Base-by-base conservation (phyloP, 64 coral and sea anemone genomes). In the Montipora capricornis region DNA sequence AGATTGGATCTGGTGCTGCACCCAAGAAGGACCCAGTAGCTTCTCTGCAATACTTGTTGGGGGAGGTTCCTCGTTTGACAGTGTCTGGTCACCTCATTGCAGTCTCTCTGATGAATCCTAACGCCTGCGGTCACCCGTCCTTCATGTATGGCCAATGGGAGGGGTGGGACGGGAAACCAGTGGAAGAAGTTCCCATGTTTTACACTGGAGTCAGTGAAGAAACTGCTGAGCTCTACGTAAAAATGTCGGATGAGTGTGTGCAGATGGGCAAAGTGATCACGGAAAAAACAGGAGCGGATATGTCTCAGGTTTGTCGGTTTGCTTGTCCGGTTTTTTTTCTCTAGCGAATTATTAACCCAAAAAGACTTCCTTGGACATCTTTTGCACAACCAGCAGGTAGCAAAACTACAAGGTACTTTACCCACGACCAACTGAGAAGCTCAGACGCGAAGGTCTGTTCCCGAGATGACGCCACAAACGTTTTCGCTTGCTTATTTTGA, bases 121-220 rank as follows among this genome's bases (percentile, higher is more conserved):
- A 93, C 84, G 91, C 68, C 26, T 87, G 62, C 57, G n/a, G 60
- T 0, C 91, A 93, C 16, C 19, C 60, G 1, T 68, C 82, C 11
- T 79, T 93, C n/a, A 47, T 93, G 58, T 93, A 68, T 66, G 91
- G 58, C 20, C 45, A 79, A 19, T 93, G 91, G 91, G 79, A 77
- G 1, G 84, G 48, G 2, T 93, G 91, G 91, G 75, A 93, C 62
- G 83, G 91, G 14, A 77, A 16, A 17, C 75, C 82, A 26, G 6
- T 93, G n/a, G n/a, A 76, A 8, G 73, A 85, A 13, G 17, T 50
- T n/a, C 91, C 82, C 2, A 37, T 81, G 53, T 93, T 93, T 22
- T 93, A 93, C 73, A 76, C 61, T 12, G 71, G 82, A 16, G 9
- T 87, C 3, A 93, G 51, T 49, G 44, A 93, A 15, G 10, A 17